Base-by-base conservation (phyloP, 2,888 invertebrate genomes). In the Linyphia triangularis region DNA sequence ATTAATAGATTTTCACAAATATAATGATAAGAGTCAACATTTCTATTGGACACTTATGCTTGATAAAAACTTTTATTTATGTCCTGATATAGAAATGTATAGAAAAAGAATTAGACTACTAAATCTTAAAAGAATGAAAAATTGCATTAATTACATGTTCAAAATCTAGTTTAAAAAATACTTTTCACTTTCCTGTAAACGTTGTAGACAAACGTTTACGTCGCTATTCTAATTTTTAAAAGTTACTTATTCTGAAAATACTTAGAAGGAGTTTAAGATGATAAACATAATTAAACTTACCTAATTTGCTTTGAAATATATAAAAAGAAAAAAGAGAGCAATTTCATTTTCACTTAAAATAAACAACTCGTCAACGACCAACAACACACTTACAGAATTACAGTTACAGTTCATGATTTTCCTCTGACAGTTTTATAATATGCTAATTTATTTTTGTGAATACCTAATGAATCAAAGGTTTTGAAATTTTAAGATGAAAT, bases 331-430 rank as follows among this genome's bases (percentile, higher is more conserved):
- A 51, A n/a, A n/a, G 6, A 5, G n/a, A 51, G 13, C n/a, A 51
- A 16, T 51, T 13, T 51, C 9, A 51, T 51, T 51, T 51, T 51
- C 5, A 51, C 51, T 51, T 51, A 51, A 10, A 51, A 51, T 51
- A 51, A 51, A 51, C 51, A 51, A 51, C 51, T 51, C 51, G n/a
- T 51, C 51, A 51, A 51, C 51, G 51, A 51, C 51, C 51, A 51
- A 51, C 51, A 51, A 51, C 51, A 33, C 33, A 33, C n/a, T 51
- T 51, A n/a, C 5, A 13, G 16, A n/a, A 16, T 51, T 51, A 51
- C 51, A 51, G 51, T 1, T 51, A 51, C 51, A 51, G 51, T 51
- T 51, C n/a, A 51, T n/a, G n/a, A n/a, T n/a, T n/a, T n/a, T n/a
- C n/a, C n/a, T n/a, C n/a, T n/a, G n/a, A n/a, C n/a, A n/a, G n/a